A percentile compares a stretch with the other conserved stretches of the same genome.
These are phyloP conservation scores for Micromussa lordhowensis DNA, from an alignment of 92 coral and sea anemone species.

Conservation along the genomic window DNA sequence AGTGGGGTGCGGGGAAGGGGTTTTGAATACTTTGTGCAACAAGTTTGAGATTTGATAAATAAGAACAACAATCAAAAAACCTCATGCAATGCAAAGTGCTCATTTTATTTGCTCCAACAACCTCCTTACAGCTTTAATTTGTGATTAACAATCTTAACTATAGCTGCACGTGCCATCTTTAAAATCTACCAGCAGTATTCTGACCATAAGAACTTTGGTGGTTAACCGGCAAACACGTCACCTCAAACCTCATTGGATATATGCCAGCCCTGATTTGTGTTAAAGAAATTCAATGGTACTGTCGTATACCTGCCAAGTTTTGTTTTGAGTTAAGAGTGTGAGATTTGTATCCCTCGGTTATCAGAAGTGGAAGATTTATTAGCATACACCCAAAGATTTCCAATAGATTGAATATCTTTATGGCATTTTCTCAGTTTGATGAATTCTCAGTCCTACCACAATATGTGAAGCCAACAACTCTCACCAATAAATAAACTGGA, in stretches of 20 bases:
- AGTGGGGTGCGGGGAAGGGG: too few relatives aligned
- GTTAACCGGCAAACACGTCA: background rate
- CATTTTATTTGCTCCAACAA: constrained; percentile 4
- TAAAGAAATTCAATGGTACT: background rate
- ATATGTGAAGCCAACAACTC: background rate
- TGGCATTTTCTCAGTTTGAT: too few relatives aligned
- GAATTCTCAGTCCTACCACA: too few relatives aligned
- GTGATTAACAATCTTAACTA: background rate
- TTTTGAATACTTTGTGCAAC: too few relatives aligned
- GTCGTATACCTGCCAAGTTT: background rate
- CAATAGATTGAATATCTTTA: background rate
- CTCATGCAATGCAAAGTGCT: background rate
- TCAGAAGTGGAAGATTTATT: background rate
- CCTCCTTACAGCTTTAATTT: background rate
- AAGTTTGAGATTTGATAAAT: too few relatives aligned
- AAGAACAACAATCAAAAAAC: too few relatives aligned
- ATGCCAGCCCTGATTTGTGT: background rate
- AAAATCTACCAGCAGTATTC: background rate
- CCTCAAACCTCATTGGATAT: background rate
- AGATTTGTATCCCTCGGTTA: background rate
- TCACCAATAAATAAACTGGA: background rate
- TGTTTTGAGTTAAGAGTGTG: background rate
- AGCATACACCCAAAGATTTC: background rate
- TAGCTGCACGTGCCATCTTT: background rate
- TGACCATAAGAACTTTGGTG: background rate